phyloP scores from a whole-genome alignment of 2,888 invertebrate species.

The Poecilus cupreus region DNA sequence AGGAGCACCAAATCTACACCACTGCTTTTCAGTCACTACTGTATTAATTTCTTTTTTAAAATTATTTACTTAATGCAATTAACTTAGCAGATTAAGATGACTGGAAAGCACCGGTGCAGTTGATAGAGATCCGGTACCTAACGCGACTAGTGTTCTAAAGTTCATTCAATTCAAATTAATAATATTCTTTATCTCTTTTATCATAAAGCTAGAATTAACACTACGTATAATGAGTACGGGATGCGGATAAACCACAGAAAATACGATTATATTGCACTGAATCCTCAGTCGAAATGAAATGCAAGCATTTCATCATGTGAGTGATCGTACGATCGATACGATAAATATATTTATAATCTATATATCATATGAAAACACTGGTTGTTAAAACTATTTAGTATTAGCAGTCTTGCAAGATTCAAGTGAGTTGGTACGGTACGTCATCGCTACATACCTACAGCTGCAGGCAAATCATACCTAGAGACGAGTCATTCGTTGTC shows the following conservation, averaged over 20 bases:
- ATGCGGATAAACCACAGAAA: conserved; percentile 69
- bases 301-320: conserved; percentile 54
- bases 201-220: conserved; percentile 55
- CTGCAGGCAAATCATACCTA: background rate
- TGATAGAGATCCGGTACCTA: conserved; percentile 49
- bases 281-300: conserved; percentile 69
- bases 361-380: conserved; percentile 71
- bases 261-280: conserved; percentile 73
- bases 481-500: conserved; percentile 70
- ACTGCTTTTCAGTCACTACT: background rate
- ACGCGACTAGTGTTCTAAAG: conserved; percentile 46
- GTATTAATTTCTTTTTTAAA: background rate
- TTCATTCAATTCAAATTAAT: conserved; percentile 34
- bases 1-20: conserved; percentile 12
- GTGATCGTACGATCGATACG: conserved; percentile 58
- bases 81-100: background rate
- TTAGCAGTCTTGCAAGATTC: conserved; percentile 67
- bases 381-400: conserved; percentile 71
- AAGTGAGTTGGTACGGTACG: conserved; percentile 44
- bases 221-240: conserved; percentile 69
- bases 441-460: conserved; percentile 49
- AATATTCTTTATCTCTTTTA: conserved; percentile 34
- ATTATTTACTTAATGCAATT: background rate
- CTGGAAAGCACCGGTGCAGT: conserved; percentile 5
- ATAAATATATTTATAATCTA: conserved; percentile 70